Base-by-base conservation (phyloP, 2,797 vertebrate species). In the Phrynocephalus guinanensis region DNA sequence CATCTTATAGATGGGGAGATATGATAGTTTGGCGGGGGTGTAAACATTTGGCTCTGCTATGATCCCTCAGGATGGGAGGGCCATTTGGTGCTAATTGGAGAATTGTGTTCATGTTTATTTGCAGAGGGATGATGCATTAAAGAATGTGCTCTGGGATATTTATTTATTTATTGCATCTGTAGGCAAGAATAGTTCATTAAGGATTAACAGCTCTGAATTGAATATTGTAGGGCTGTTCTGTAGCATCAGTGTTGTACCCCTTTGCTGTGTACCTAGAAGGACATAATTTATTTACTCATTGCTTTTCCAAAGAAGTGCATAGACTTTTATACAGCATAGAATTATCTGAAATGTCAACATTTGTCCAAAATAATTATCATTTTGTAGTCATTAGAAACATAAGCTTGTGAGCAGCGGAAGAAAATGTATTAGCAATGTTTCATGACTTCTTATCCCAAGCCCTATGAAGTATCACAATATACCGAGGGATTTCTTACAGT, bases 61-160 rank as follows among this genome's bases (percentile, higher is more conserved):
- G 24, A 7, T 67, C 83, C 73, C 38, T 22, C 44, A 50, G 11
- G 44, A 67, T 63, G 38, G 20, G 60, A 11, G 3, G 20, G 48
- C 38, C 73, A 30, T 85, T 44, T 67, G 38, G 5, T 78, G 5
- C 60, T 78, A 85, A 85, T 68, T 78, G 18, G 22, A 78, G 10
- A 33, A 48, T 68, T 67, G 48, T n/a, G 30, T 87, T 76, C 72
- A 76, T 82, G 48, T 79, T 82, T 87, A 77, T 18, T 82, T 7
- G 76, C 44, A 82, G 8, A 16, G 71, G 68, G 22, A 1, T 67
- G 71, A 26, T 11, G 28, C 20, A 66, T 3, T 26, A 87, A 77
- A n/a, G 6, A 28, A 5, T 56, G 72, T 82, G 60, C 48, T 87
- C n/a, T 28, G 30, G 50, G 38, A 63, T 60, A 56, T 63, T 15